These are phyloP conservation scores for Aplochiton taeniatus DNA, from an alignment of 2,797 vertebrate genomes.

Conservation along the genomic window DNA sequence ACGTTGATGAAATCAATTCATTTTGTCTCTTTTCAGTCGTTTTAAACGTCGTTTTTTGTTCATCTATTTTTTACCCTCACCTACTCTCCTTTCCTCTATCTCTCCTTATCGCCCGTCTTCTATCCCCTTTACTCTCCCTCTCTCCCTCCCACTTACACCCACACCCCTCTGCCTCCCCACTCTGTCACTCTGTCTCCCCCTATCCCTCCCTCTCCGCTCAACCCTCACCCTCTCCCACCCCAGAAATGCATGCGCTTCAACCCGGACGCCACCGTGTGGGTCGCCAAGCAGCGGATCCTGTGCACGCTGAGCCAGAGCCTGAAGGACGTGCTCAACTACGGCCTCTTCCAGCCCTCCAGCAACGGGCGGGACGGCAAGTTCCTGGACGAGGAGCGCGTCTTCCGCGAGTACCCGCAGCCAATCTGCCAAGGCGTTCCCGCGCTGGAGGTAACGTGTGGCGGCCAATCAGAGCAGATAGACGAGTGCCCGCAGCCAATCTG, in stretches of 20 bases:
- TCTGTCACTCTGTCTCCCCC: background rate
- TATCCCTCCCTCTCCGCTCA: background rate
- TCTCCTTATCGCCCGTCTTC: background rate
- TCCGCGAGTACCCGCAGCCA: constrained; percentile 91
- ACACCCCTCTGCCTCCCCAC: background rate
- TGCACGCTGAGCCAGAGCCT: constrained; percentile 91
- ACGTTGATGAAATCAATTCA: too few relatives aligned
- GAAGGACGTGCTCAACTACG: constrained; percentile 95
- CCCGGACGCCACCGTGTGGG: constrained; percentile 89
- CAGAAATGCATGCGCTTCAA: constrained; percentile 95
- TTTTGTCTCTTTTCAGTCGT: too few relatives aligned
- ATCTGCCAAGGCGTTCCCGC: constrained; percentile 83
- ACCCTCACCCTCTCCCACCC: background rate
- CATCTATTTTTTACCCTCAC: too few relatives aligned
- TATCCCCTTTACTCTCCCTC: background rate
- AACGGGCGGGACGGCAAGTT: constrained; percentile 89
- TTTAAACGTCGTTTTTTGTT: too few relatives aligned
- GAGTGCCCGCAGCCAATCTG: constrained; percentile 90
- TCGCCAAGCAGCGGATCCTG: constrained; percentile 90
- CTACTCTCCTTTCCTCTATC: background rate
- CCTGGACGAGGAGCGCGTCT: constrained; percentile 88
- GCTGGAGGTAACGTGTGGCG: constrained; percentile 79
- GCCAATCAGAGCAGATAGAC: background rate
- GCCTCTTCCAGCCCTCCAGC: constrained; percentile 90
- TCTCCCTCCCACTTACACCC: constrained; percentile 11